Base-by-base conservation (phyloP, 2,113 vertebrate species). In the Hippopotamus amphibius region DNA sequence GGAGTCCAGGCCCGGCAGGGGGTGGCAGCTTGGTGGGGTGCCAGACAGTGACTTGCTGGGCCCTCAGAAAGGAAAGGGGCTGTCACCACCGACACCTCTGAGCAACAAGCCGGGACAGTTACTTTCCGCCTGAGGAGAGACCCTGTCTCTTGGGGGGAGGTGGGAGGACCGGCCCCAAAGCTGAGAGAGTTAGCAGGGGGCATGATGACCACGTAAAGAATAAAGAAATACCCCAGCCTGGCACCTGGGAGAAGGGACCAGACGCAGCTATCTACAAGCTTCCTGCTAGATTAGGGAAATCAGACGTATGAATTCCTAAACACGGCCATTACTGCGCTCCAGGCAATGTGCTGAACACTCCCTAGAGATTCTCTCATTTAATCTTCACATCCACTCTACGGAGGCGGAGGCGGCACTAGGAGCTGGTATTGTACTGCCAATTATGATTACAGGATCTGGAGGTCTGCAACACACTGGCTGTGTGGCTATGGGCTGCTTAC, bases 1-100 rank as follows among this genome's bases (percentile, higher is more conserved):
- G 33, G 61, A 95, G 86, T 17, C 77, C 50, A 65, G 82, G 96
- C 93, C 63, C 3, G 15, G 97, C 96, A 89, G 96, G 96, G 66
- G 81, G 71, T 74, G 86, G 93, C 43, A 33, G 94, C 94, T 88
- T 48, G 89, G 95, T 95, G 88, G 97, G 94, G 93, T 87, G 97
- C 96, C 96, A 97, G 96, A 93, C 92, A 69, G 69, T 93, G 96
- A 90, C 95, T 89, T 89, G 93, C 92, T 90, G 92, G 86, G 92
- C 55, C 57, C 77, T 91, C 68, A 24, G 85, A 79, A 94, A 82
- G 90, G 55, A 77, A 80, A 92, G 43, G 77, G 95, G 84, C 93
- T 95, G 95, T 98, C 96, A 97, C 88, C 37, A 43, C 13, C 0
- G 59, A 89, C 46, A 72, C 61, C 77, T 57, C 28, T 17, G 80